These are phyloP conservation scores for Aldrovandia affinis DNA, from an alignment of 2,797 vertebrate genomes.

Conservation along the genomic window DNA sequence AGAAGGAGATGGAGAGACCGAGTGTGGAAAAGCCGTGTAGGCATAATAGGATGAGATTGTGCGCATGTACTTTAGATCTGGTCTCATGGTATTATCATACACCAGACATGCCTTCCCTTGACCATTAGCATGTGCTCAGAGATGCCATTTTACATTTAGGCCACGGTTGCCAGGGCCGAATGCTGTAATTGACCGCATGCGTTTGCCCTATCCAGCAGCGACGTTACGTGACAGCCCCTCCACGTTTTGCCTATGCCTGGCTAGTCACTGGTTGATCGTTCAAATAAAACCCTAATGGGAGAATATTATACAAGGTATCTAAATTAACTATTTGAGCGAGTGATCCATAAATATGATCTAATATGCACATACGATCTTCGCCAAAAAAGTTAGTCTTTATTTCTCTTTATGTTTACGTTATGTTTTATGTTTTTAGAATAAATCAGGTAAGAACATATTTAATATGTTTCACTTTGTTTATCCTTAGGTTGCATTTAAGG, in stretches of 20 bases:
- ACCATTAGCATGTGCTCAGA: slow-evolving; percentile 36
- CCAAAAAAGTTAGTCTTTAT: not conserved
- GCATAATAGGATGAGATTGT: slow-evolving; percentile 25
- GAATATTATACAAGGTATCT: slow-evolving; percentile 37
- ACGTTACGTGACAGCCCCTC: slow-evolving; percentile 29
- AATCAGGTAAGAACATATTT: not conserved
- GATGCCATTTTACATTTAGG: slow-evolving; percentile 38
- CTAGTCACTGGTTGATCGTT: slow-evolving; percentile 37
- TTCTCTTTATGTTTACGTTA: no score
- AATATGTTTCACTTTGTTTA: not conserved
- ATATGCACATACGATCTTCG: not conserved
- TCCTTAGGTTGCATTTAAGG: not conserved
- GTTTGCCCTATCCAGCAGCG: slow-evolving; percentile 34
- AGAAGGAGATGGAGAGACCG: not conserved
- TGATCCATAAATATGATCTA: slow-evolving; percentile 13
- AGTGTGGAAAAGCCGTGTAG: slow-evolving; percentile 4
- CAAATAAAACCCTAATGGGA: slow-evolving; percentile 40
- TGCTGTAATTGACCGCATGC: slow-evolving; percentile 45
- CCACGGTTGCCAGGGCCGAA: slow-evolving; percentile 54
- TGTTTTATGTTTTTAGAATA: no score
- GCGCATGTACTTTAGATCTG: slow-evolving; percentile 31
- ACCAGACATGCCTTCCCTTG: slow-evolving; percentile 35
- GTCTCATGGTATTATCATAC: slow-evolving; percentile 36
- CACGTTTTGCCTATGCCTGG: slow-evolving; percentile 22
- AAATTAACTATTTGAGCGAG: slow-evolving; percentile 4